Conservation (phyloP, 2,113 vertebrate species). For the Neoarius graeffei region DNA sequence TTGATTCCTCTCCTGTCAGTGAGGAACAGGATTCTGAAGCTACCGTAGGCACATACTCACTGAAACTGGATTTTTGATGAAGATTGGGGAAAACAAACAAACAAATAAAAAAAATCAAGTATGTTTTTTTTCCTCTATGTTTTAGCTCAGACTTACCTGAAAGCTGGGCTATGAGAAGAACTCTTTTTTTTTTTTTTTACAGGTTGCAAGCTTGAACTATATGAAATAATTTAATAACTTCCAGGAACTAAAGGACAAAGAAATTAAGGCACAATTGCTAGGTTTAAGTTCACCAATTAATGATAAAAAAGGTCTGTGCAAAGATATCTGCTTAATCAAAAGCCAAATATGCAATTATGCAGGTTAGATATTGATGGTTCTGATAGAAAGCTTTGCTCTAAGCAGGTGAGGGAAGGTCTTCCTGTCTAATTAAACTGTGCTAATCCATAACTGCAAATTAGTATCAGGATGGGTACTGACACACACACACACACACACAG, state of each 20-base stretch:
- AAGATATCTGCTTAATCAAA: constrained; percentile 13
- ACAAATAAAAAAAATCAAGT: too few species aligned
- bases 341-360: constrained; percentile 3
- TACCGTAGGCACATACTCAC: neutral
- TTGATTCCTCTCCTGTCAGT: neutral
- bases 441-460: constrained; percentile 42
- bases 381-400: constrained; percentile 42
- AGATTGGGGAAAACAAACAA: too few species aligned
- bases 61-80: too few species aligned
- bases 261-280: neutral
- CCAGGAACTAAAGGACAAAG: neutral
- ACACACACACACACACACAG: neutral
- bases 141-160: neutral
- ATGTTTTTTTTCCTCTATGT: too few species aligned
- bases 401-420: constrained; percentile 36
- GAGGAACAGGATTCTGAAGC: neutral
- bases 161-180: neutral
- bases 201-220: neutral
- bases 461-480: neutral
- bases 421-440: constrained; percentile 41
- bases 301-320: neutral
- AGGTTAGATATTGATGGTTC: constrained; percentile 9
- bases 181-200: neutral
- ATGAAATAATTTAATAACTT: neutral
- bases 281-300: neutral